Conservation (phyloP, 2,113 vertebrate species). For the Macheiramphus alcinus region DNA sequence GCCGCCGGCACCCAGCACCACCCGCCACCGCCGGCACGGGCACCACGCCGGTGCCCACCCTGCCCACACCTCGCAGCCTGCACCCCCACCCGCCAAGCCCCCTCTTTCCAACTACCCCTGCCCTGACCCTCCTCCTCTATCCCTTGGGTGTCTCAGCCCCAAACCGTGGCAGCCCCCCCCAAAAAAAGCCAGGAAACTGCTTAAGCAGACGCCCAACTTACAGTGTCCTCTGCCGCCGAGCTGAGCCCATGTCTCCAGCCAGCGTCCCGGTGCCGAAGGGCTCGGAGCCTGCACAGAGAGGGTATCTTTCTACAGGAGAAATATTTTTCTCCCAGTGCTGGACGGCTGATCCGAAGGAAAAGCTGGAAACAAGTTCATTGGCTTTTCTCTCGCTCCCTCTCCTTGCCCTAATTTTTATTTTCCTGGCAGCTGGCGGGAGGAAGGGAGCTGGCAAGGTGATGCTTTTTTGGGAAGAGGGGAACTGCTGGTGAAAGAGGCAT, state of each 20-base stretch:
- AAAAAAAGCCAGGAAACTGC: background rate
- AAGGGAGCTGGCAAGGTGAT: constrained; percentile 48
- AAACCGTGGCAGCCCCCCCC: background rate
- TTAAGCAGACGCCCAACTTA: constrained; percentile 3
- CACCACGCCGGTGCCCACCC: background rate
- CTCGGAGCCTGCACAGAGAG: background rate
- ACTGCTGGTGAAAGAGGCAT: constrained; percentile 7
- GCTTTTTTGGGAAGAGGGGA: constrained; percentile 35
- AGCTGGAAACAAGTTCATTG: constrained; percentile 51
- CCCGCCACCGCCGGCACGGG: background rate
- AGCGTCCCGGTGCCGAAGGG: background rate
- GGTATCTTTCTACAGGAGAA: background rate
- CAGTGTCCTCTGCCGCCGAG: background rate
- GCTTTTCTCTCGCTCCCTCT: constrained; percentile 10
- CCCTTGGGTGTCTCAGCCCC: background rate
- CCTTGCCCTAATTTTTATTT: constrained; percentile 49
- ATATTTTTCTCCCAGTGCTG: constrained; percentile 27
- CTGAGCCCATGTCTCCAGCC: background rate
- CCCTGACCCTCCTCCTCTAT: background rate
- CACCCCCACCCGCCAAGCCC: background rate
- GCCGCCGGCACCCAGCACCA: constrained; percentile 1
- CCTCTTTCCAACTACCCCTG: background rate
- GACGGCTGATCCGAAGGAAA: background rate
- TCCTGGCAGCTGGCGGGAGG: constrained; percentile 46
- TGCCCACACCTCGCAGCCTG: background rate